phyloP scores from a whole-genome alignment of 2,888 invertebrate species.

The Imbricaverruca yamaguchii region DNA sequence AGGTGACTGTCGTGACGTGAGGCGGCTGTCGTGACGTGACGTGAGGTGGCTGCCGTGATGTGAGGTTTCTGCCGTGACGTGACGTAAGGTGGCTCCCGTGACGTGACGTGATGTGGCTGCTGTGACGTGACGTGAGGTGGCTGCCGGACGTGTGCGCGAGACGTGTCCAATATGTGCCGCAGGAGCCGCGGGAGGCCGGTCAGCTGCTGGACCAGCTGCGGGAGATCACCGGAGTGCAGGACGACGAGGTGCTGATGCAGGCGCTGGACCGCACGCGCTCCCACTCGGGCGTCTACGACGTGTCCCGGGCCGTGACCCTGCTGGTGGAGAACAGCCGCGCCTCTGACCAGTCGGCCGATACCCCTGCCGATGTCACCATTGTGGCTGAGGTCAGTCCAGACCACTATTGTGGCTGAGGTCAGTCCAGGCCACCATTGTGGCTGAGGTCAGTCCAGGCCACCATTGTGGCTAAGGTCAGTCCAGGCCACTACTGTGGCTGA shows the following conservation, averaged over 20 bases:
- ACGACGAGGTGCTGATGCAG: background rate
- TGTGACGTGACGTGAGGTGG: no score
- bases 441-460: no score
- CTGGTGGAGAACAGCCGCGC: background rate
- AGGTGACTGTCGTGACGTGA: no score
- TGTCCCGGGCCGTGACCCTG: background rate
- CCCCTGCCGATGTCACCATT: background rate
- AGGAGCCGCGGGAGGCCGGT: background rate
- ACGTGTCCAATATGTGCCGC: background rate
- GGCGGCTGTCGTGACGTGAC: no score
- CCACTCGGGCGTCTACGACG: background rate
- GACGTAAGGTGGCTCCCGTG: no score
- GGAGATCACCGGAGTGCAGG: conserved; percentile 12
- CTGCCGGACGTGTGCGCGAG: no score
- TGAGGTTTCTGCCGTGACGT: no score
- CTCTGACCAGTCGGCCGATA: background rate
- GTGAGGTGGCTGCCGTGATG: no score
- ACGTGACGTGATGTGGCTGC: no score
- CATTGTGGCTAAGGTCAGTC: no score
- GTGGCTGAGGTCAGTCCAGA: background rate
- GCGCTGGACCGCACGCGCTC: background rate
- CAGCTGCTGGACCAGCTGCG: conserved; percentile 20
- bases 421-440: no score
- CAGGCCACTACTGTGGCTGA: no score
- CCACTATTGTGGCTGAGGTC: background rate